Conservation (phyloP, 2,888 invertebrate genomes). For the Hofmannophila pseudospretella region DNA sequence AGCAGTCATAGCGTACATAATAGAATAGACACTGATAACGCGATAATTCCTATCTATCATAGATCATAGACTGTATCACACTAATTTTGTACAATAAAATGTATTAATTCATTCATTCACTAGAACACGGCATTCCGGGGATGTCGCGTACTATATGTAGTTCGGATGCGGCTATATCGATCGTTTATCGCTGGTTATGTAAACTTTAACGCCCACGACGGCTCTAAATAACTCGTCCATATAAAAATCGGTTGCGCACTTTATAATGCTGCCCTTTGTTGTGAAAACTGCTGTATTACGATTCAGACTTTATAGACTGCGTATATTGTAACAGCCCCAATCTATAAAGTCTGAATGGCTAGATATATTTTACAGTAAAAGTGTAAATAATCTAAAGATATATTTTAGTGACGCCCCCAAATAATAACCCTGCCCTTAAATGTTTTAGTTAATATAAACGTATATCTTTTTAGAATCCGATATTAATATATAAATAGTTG, state of each 20-base stretch:
- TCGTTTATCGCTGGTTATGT: too few relatives aligned
- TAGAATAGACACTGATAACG: too few relatives aligned
- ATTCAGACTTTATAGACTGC: neutral
- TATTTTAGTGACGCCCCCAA: neutral
- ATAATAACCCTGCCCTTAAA: neutral
- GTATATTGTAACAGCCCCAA: neutral
- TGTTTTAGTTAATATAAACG: neutral
- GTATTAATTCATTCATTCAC: too few relatives aligned
- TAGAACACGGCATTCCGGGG: too few relatives aligned
- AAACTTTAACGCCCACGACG: constrained; percentile 1
- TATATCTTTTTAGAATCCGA: neutral
- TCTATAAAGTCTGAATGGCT: constrained; percentile 2
- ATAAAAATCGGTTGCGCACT: constrained; percentile 3
- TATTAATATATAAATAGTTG: neutral
- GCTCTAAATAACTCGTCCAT: constrained; percentile 9
- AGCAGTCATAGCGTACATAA: too few relatives aligned
- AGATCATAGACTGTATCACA: too few relatives aligned
- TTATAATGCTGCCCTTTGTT: constrained; percentile 9
- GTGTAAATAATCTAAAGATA: neutral
- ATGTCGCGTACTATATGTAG: too few relatives aligned
- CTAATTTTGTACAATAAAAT: too few relatives aligned
- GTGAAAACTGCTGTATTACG: constrained; percentile 5
- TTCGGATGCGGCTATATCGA: too few relatives aligned
- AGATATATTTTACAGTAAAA: neutral
- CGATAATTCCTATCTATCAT: too few relatives aligned